Base-by-base conservation (phyloP, 2,797 vertebrate genomes). In the Myripristis jacobus region DNA sequence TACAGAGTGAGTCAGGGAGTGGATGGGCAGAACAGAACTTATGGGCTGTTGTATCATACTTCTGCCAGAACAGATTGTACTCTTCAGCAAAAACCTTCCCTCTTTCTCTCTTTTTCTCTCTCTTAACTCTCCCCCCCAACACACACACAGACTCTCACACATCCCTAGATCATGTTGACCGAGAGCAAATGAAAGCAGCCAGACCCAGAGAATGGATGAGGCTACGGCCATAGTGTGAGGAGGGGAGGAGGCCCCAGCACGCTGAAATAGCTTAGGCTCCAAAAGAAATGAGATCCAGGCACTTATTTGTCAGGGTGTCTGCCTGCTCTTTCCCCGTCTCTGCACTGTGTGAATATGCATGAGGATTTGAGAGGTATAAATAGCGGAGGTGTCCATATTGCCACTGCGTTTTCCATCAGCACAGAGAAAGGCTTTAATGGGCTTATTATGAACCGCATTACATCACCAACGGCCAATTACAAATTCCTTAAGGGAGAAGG, bases 341-440 rank as follows among this genome's bases (percentile, higher is more conserved):
- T 82, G 87, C 83, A 79, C 88, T 63, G 82, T 91, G 90, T 95
- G 93, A 95, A 95, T 95, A 95, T 95, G 94, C 94, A 95, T 95
- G 94, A 95, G 94, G 94, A 95, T 95, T 95, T 95, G 90, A 89
- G 92, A 92, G 90, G 94, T 95, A 95, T 94, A 95, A 94, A 95
- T 95, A 94, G 94, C 92, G 80, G 89, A 95, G 94, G 93, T 95
- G 94, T 94, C 94, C 92, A 92, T 92, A 91, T 93, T 94, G 90
- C 92, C 88, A 91, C 89, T 92, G 93, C 90, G 81, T 92, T 93
- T 92, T 93, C 92, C 92, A 94, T 94, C 94, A 93, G 92, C 89
- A 91, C 91, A 93, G 90, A 93, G 91, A 91, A 91, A 92, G 85
- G 88, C 91, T 93, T 93, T 95, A 94, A 94, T 94, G 90, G 91